Evolutionary conservation across 2,113 vertebrate species (phyloP).

Genomic region (Passer domesticus): DNA sequence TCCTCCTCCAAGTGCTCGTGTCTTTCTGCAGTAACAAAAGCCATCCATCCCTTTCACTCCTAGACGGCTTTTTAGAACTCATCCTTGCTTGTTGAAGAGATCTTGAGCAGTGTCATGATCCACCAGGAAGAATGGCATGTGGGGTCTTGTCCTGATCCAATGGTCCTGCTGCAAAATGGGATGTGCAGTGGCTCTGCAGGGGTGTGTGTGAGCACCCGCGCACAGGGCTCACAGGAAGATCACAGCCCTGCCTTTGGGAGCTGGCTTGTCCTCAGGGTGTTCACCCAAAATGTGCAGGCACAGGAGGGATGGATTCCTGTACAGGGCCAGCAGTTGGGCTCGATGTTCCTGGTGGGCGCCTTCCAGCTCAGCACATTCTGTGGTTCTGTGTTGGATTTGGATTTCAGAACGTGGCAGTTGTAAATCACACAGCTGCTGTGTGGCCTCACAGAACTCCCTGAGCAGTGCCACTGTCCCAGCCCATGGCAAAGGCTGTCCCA

Average conservation of each 20-base stretch:
- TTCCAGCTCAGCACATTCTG: background rate
- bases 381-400: rapidly evolving
- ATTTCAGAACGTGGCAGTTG: background rate
- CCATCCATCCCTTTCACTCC: background rate
- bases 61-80: background rate
- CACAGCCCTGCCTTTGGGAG: background rate
- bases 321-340: background rate
- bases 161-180: rapidly evolving
- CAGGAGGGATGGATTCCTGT: background rate
- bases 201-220: rapidly evolving
- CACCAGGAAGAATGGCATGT: rapidly evolving
- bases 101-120: background rate
- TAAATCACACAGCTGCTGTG: background rate
- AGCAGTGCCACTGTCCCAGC: rapidly evolving
- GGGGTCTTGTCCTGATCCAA: rapidly evolving
- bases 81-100: rapidly evolving
- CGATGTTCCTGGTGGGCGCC: background rate
- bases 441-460: rapidly evolving
- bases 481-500: background rate
- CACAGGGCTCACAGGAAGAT: background rate
- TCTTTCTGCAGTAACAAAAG: background rate
- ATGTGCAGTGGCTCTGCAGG: rapidly evolving
- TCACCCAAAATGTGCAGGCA: background rate
- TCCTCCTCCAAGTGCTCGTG: background rate
- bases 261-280: background rate